A percentile compares a stretch with the other conserved stretches of the same genome.
Evolutionary conservation across 1,140 invertebrate genomes (phyloP).

Genomic region (Anagrus nilaparvatae): DNA sequence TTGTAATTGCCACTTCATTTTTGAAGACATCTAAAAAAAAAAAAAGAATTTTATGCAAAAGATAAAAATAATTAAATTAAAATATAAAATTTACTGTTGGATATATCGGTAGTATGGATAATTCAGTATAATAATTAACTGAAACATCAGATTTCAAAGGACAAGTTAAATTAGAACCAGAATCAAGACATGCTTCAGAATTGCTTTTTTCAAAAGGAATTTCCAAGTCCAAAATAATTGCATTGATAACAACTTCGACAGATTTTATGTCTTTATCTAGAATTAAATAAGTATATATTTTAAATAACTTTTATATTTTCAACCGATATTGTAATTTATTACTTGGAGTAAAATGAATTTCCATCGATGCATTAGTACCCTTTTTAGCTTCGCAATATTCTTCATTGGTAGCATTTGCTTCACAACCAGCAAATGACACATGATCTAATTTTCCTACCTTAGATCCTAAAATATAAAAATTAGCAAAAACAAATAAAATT

Average conservation of each 20-base stretch:
- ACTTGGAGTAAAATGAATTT: slow-evolving; percentile 49
- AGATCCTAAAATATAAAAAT: no score
- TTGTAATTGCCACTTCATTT: slow-evolving; percentile 61
- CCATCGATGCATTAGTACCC: slow-evolving; percentile 50
- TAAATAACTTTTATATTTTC: no score
- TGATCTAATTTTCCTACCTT: no score
- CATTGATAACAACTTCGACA: slow-evolving; percentile 56
- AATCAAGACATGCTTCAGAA: slow-evolving; percentile 52
- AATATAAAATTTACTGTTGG: slow-evolving; percentile 35
- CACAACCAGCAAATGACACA: no score
- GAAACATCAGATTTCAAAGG: slow-evolving; percentile 48
- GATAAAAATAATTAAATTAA: slow-evolving; percentile 18
- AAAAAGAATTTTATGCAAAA: no score
- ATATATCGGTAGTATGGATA: slow-evolving; percentile 52
- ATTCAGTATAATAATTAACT: slow-evolving; percentile 48
- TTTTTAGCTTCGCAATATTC: no score
- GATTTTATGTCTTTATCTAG: slow-evolving; percentile 38
- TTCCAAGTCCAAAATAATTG: slow-evolving; percentile 55
- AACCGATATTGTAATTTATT: slow-evolving; percentile 21
- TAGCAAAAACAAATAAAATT: no score
- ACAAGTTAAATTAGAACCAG: slow-evolving; percentile 49
- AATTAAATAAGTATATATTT: neutral
- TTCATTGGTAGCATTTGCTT: no score
- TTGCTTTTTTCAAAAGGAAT: slow-evolving; percentile 61
- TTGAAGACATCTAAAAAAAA: slow-evolving; percentile 46